Percentiles rank a stretch among this genome's conserved stretches.
phyloP scores from a whole-genome alignment of 2,888 invertebrate genomes.

The Notodonta dromedarius region DNA sequence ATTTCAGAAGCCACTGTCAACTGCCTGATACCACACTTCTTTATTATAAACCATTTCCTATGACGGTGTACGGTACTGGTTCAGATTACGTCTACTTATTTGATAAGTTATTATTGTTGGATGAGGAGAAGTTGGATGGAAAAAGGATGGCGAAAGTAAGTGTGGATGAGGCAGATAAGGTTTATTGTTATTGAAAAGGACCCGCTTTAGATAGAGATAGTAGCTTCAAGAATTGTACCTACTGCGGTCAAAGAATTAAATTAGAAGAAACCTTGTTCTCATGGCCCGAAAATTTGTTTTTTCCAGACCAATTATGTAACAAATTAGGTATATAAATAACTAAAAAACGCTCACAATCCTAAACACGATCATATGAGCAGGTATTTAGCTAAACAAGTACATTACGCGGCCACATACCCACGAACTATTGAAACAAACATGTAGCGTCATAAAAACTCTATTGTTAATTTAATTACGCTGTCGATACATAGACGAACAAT shows the following conservation, averaged over 20 bases:
- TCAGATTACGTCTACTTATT: background rate
- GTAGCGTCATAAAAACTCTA: conserved; percentile 8
- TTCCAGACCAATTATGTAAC: background rate
- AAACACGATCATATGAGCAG: background rate
- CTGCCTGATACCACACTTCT: conserved; percentile 62
- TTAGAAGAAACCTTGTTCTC: too few relatives aligned
- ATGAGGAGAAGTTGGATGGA: too few relatives aligned
- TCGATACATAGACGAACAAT: conserved; percentile 9
- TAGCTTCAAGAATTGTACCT: too few relatives aligned
- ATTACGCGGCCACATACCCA: background rate
- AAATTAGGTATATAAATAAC: background rate
- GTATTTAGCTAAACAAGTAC: background rate
- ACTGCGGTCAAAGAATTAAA: too few relatives aligned
- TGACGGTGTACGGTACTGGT: conserved; percentile 3
- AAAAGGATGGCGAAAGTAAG: too few relatives aligned
- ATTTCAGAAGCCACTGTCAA: conserved; percentile 74
- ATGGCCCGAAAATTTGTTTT: background rate
- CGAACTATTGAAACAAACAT: conserved; percentile 5
- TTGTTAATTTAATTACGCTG: conserved; percentile 11
- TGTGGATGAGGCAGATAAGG: too few relatives aligned
- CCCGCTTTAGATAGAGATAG: too few relatives aligned
- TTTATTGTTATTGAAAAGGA: too few relatives aligned
- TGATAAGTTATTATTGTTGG: background rate
- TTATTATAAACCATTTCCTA: conserved; percentile 49
- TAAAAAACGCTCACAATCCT: background rate